These are phyloP conservation scores for Bombus superbus DNA, from an alignment of 1,140 invertebrate genomes.

Conservation along the genomic window DNA sequence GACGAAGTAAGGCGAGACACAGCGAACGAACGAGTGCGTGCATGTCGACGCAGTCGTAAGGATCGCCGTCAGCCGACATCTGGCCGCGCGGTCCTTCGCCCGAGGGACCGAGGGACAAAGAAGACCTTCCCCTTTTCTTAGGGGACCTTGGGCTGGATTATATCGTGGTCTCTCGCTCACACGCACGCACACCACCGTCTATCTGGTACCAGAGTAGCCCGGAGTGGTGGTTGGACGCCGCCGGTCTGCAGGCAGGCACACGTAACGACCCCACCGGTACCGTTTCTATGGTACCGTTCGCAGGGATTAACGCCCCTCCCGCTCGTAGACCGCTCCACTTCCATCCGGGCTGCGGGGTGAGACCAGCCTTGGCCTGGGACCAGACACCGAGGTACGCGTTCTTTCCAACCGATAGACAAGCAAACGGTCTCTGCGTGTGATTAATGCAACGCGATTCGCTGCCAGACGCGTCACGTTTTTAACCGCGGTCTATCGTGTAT, in stretches of 20 bases:
- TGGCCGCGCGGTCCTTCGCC: slow-evolving; percentile 69
- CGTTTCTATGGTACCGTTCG: slow-evolving; percentile 82
- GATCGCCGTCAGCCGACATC: slow-evolving; percentile 69
- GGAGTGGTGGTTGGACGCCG: slow-evolving; percentile 60
- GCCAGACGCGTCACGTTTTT: not conserved
- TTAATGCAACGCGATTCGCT: not conserved
- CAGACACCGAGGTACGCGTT: slow-evolving; percentile 11
- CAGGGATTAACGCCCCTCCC: slow-evolving; percentile 77
- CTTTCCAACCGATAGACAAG: slow-evolving; percentile 1
- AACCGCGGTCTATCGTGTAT: no score
- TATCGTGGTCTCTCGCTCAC: slow-evolving; percentile 57
- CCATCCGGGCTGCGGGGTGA: slow-evolving; percentile 60
- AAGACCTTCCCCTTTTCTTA: slow-evolving; percentile 74
- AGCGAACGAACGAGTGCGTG: not conserved
- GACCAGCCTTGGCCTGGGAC: slow-evolving; percentile 63
- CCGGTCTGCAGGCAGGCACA: slow-evolving; percentile 44
- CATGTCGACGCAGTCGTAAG: slow-evolving; percentile 54
- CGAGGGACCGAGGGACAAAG: slow-evolving; percentile 70
- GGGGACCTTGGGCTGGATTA: slow-evolving; percentile 66
- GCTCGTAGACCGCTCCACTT: slow-evolving; percentile 66
- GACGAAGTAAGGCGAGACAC: not conserved
- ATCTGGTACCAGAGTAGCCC: slow-evolving; percentile 47
- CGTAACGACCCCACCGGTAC: slow-evolving; percentile 78
- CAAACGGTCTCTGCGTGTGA: not conserved
- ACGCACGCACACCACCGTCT: slow-evolving; percentile 2